Evolutionary conservation across 2,888 invertebrate genomes (phyloP).

Genomic region (Rotaria socialis): DNA sequence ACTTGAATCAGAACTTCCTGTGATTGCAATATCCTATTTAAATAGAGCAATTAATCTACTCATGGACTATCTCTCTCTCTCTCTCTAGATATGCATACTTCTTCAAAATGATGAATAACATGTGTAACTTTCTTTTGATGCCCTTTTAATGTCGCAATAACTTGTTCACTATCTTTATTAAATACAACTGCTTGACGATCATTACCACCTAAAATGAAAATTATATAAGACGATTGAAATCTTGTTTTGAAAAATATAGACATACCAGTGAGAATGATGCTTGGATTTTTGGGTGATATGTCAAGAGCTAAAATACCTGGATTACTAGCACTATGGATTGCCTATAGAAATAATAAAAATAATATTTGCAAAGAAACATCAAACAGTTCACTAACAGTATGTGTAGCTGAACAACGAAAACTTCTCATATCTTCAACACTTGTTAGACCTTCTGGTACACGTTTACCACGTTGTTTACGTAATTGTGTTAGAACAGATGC

Average conservation of each 20-base stretch:
- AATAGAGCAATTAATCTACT: background rate
- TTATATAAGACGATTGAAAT: too few species aligned
- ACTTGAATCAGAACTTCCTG: constrained; percentile 86
- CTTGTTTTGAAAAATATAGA: too few species aligned
- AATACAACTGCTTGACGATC: constrained; percentile 97
- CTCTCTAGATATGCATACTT: background rate
- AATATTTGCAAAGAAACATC: background rate
- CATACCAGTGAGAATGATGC: constrained; percentile 75
- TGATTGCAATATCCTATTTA: constrained; percentile 74
- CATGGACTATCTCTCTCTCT: too few species aligned
- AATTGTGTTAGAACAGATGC: constrained; percentile 92
- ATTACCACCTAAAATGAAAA: constrained; percentile 68
- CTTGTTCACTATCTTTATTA: constrained; percentile 94
- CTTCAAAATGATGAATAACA: constrained; percentile 84
- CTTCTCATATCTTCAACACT: constrained; percentile 78
- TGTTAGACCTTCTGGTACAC: constrained; percentile 86
- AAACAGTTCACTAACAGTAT: constrained; percentile 52
- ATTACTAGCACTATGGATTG: constrained; percentile 90
- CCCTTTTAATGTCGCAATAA: constrained; percentile 68
- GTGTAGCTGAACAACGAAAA: constrained; percentile 67
- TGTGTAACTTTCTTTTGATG: constrained; percentile 81
- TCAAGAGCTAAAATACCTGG: constrained; percentile 94
- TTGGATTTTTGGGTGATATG: constrained; percentile 84
- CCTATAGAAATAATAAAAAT: constrained; percentile 64
- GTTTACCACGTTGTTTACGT: constrained; percentile 88